Conservation (phyloP, 2,797 vertebrate species). For the Spinus pinus region DNA sequence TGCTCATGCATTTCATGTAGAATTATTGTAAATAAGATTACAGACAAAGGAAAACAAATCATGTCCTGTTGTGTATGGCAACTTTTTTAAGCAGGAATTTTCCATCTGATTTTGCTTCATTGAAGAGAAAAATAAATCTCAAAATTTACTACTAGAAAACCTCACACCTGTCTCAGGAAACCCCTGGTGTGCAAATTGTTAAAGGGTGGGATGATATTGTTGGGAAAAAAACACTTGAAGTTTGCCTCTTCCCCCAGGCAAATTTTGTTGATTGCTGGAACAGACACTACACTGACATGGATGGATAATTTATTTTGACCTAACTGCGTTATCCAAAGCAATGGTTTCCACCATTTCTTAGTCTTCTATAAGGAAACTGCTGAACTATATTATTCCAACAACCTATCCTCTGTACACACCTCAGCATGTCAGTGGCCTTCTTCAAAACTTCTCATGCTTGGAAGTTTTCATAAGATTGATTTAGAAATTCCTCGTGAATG, state of each 20-base stretch:
- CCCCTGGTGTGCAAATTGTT: neutral
- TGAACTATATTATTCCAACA: neutral
- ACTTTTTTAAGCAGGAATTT: neutral
- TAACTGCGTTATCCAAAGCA: neutral
- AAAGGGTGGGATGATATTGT: neutral
- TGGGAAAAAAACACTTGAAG: neutral
- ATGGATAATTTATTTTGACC: neutral
- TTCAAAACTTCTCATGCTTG: neutral
- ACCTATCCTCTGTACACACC: neutral
- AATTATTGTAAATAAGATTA: neutral
- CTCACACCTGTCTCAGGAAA: neutral
- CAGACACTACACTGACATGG: neutral
- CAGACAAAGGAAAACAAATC: neutral
- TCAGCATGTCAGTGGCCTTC: neutral
- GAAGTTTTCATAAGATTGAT: neutral
- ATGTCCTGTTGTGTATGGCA: fast-evolving
- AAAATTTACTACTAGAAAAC: neutral
- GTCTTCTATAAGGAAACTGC: neutral
- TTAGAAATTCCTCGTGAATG: neutral
- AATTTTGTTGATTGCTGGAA: neutral
- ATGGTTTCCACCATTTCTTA: neutral
- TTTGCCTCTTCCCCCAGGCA: neutral
- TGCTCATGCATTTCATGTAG: neutral
- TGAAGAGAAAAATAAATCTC: neutral
- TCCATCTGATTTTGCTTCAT: neutral